phyloP scores from a whole-genome alignment of 1,140 invertebrate species.

The Ganaspis sp. region DNA sequence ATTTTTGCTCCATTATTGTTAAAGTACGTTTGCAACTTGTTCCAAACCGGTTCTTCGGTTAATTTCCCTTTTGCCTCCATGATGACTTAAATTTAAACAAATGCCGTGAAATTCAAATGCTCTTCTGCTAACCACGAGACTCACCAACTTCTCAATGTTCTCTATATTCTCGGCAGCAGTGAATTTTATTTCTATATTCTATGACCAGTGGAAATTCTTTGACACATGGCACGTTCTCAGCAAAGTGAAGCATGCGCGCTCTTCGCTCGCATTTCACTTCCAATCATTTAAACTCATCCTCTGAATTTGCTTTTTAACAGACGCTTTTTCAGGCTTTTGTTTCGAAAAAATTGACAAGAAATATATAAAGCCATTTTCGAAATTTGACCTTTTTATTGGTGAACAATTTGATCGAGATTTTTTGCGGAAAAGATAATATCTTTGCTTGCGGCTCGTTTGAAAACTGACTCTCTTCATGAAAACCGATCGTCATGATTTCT shows the following conservation, averaged over 20 bases:
- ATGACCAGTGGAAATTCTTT: background rate
- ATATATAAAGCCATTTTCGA: no score
- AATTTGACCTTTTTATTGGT: background rate
- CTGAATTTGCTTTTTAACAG: background rate
- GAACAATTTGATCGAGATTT: background rate
- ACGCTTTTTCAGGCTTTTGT: background rate
- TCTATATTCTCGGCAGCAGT: no score
- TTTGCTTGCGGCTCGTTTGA: no score
- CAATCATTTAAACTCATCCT: background rate
- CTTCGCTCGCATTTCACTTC: no score
- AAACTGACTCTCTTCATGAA: background rate
- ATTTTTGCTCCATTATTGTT: slow-evolving; percentile 82
- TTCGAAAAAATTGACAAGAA: no score
- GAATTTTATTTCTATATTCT: background rate
- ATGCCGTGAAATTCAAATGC: slow-evolving; percentile 15
- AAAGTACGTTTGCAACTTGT: slow-evolving; percentile 85
- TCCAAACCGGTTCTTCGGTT: slow-evolving; percentile 82
- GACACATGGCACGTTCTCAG: no score
- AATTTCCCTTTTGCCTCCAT: slow-evolving; percentile 77
- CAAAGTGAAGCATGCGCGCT: background rate
- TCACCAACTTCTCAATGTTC: no score
- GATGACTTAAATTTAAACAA: slow-evolving; percentile 30
- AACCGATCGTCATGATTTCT: background rate
- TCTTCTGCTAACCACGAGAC: slow-evolving; percentile 2
- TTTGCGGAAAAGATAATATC: no score